Conservation (phyloP, 2,888 invertebrate species). For the Drosophila engyochracea region DNA sequence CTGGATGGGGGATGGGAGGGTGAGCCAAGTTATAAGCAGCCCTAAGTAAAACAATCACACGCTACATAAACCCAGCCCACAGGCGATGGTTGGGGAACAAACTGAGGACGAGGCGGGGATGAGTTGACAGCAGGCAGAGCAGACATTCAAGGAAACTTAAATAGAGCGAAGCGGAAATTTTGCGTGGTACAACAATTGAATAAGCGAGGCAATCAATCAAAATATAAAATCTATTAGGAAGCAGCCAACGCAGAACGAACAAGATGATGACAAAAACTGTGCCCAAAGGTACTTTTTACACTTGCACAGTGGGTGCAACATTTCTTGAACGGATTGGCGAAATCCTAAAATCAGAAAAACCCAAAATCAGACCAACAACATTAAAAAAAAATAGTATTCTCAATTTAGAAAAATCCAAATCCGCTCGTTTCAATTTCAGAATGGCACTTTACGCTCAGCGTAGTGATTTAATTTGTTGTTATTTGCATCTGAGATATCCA, state of each 20-base stretch:
- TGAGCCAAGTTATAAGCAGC: conserved; percentile 56
- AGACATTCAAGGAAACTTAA: conserved; percentile 12
- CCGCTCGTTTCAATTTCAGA: not conserved
- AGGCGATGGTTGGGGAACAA: conserved; percentile 46
- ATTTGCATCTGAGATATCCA: not conserved
- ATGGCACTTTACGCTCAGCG: not conserved
- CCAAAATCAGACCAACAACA: not conserved
- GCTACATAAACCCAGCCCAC: conserved; percentile 73
- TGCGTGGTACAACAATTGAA: conserved; percentile 68
- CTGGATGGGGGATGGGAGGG: not conserved
- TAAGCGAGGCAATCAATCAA: conserved; percentile 82
- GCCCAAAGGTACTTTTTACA: conserved; percentile 46
- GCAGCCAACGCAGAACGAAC: conserved; percentile 27
- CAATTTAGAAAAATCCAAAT: not conserved
- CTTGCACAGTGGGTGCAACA: conserved; percentile 44
- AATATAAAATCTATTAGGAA: conserved; percentile 80
- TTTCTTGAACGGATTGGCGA: not conserved
- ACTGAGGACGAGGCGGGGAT: not conserved
- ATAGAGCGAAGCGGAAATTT: not conserved
- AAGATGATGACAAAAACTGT: conserved; percentile 17
- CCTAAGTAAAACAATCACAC: conserved; percentile 79
- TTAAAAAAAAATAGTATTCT: not conserved
- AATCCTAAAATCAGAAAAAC: not conserved
- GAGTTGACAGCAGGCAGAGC: conserved; percentile 1
- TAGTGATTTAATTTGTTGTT: not conserved